These are phyloP conservation scores for Andrena haemorrhoa DNA, from an alignment of 2,888 invertebrate genomes.

Conservation along the genomic window DNA sequence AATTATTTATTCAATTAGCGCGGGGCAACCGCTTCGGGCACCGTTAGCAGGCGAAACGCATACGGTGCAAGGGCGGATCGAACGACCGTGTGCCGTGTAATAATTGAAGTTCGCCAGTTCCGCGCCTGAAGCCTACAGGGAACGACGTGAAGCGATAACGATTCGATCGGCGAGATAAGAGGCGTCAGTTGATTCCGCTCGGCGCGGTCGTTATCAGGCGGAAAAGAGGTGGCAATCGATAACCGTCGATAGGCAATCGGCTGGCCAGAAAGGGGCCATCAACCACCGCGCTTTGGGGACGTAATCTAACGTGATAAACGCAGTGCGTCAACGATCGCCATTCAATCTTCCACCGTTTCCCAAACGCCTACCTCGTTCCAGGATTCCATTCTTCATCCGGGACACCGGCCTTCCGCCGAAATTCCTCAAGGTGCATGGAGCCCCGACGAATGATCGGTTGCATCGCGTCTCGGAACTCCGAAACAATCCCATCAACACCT, in stretches of 20 bases:
- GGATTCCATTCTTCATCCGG: no score
- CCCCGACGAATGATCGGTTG: no score
- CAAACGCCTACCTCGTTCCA: no score
- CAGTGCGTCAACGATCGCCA: background rate
- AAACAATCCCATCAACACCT: no score
- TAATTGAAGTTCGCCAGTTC: no score
- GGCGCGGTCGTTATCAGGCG: background rate
- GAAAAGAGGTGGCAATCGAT: conserved; percentile 31
- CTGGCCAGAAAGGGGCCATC: conserved; percentile 24
- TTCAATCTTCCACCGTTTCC: background rate
- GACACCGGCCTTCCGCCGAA: background rate
- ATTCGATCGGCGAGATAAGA: background rate
- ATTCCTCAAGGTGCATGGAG: background rate
- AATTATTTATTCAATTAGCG: no score
- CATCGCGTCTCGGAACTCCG: no score
- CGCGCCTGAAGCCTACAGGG: background rate
- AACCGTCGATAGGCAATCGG: conserved; percentile 35
- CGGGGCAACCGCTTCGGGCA: no score
- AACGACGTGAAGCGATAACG: background rate
- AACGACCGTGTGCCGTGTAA: no score
- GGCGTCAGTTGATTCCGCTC: conserved; percentile 15
- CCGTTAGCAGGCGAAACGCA: no score
- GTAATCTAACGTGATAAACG: conserved; percentile 45
- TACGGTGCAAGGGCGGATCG: no score
- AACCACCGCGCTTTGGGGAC: conserved; percentile 2